Evolutionary conservation across 2,888 invertebrate species (phyloP).

Genomic region (Oeneis ivallda): DNA sequence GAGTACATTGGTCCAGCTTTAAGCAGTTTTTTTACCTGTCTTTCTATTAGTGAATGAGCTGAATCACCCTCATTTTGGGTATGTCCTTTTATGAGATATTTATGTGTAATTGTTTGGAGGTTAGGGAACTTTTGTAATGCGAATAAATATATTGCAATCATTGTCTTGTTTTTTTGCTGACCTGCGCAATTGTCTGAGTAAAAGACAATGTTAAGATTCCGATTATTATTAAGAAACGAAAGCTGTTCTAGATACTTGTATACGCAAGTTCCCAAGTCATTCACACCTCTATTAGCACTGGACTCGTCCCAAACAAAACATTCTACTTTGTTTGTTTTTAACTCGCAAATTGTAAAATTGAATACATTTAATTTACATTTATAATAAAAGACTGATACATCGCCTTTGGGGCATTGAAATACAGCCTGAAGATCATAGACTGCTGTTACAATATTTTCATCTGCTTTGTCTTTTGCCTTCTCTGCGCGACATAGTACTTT

Average conservation of each 20-base stretch:
- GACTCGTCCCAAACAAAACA: constrained; percentile 53
- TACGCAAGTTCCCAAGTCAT: constrained; percentile 2
- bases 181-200: constrained; percentile 49
- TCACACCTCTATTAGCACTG: constrained; percentile 12
- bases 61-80: constrained; percentile 44
- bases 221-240: neutral
- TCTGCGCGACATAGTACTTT: constrained; percentile 39
- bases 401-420: constrained; percentile 21
- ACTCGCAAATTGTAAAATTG: constrained; percentile 37
- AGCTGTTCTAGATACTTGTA: neutral
- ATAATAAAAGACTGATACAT: constrained; percentile 23
- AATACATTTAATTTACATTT: constrained; percentile 32
- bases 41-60: constrained; percentile 37
- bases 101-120: constrained; percentile 39
- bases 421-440: constrained; percentile 36
- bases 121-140: constrained; percentile 36
- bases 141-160: constrained; percentile 39
- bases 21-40: constrained; percentile 31
- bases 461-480: constrained; percentile 41
- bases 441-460: constrained; percentile 33
- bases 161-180: constrained; percentile 46
- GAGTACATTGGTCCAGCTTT: constrained; percentile 33
- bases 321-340: constrained; percentile 41
- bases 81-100: constrained; percentile 43
- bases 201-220: constrained; percentile 44